A percentile compares a stretch with the other conserved stretches of the same genome.
phyloP scores from a whole-genome alignment of 2,797 vertebrate genomes.

The Rousettus madagascariensis region DNA sequence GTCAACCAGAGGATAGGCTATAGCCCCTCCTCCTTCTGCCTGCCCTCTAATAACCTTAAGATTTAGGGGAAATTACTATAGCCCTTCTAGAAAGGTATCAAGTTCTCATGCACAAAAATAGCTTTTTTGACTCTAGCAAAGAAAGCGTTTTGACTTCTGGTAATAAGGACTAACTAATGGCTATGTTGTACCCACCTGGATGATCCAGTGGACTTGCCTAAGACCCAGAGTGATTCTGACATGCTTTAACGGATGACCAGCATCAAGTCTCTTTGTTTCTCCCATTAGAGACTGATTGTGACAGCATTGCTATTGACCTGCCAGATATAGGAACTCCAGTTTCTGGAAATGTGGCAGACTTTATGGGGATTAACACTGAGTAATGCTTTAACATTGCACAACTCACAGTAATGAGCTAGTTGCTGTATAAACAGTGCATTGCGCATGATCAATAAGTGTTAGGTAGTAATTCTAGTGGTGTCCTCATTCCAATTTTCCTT shows the following conservation, averaged over 20 bases:
- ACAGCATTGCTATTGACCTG: background rate
- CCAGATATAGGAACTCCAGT: background rate
- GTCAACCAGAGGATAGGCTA: background rate
- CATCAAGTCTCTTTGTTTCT: background rate
- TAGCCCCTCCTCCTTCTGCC: background rate
- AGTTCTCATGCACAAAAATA: background rate
- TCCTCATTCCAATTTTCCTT: background rate
- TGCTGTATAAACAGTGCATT: background rate
- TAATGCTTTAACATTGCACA: background rate
- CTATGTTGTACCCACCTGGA: background rate
- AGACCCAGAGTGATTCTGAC: background rate
- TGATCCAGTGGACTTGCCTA: background rate
- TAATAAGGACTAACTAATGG: background rate
- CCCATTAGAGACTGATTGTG: background rate
- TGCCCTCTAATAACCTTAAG: background rate
- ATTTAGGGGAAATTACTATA: slow-evolving; percentile 11
- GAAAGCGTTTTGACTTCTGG: background rate
- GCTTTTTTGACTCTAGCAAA: background rate
- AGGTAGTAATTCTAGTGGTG: background rate
- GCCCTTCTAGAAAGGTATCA: background rate
- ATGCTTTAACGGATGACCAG: background rate
- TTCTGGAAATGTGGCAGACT: background rate
- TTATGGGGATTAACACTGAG: background rate
- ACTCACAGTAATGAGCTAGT: background rate
- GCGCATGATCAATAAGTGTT: background rate